phyloP scores from a whole-genome alignment of 1,140 invertebrate genomes.

The Apis mellifera region Amel_HAv3.1 CM009931.2:14930001-14930500 shows the following conservation, averaged over 20 bases:
- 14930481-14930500: too few species aligned
- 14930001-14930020: background rate
- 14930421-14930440: background rate
- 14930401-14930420: too few species aligned
- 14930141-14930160: background rate
- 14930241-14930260: conserved; percentile 34
- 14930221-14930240: conserved; percentile 29
- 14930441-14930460: too few species aligned
- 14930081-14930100: background rate
- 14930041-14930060: background rate
- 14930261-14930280: conserved; percentile 16
- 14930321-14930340: background rate
- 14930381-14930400: background rate
- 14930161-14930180: background rate
- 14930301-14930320: conserved; percentile 4
- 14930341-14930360: too few species aligned
- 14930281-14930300: background rate
- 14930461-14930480: too few species aligned
- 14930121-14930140: background rate
- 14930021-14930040: background rate
- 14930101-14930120: background rate
- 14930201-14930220: background rate
- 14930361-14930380: too few species aligned
- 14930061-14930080: background rate
- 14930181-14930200: conserved; percentile 12